These are phyloP conservation scores for Perca fluviatilis DNA, from an alignment of 2,113 vertebrate species.

Conservation along the genomic window DNA sequence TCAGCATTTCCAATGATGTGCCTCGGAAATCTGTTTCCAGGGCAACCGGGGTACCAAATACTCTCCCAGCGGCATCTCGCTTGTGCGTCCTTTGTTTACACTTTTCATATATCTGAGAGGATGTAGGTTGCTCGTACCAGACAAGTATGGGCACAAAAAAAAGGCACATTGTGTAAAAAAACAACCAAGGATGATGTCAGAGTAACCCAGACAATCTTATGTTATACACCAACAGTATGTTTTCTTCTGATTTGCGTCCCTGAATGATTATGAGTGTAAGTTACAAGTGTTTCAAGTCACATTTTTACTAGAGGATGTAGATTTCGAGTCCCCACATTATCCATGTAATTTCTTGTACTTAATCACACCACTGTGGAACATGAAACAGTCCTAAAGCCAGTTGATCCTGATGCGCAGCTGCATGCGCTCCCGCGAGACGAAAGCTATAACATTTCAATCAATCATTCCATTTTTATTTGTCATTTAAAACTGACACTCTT, in stretches of 20 bases:
- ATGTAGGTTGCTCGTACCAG: conserved; percentile 49
- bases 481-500: conserved; percentile 28
- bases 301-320: background rate
- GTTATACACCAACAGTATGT: conserved; percentile 4
- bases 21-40: conserved; percentile 87
- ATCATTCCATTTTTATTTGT: too few species aligned
- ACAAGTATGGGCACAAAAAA: conserved; percentile 18
- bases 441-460: background rate
- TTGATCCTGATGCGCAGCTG: conserved; percentile 47
- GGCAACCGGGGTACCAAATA: conserved; percentile 85
- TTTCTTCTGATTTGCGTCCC: background rate
- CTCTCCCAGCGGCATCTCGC: conserved; percentile 75
- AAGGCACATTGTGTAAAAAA: conserved; percentile 15
- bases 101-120: conserved; percentile 63
- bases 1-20: conserved; percentile 83
- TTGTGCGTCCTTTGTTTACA: conserved; percentile 81
- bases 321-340: background rate
- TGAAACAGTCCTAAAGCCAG: background rate
- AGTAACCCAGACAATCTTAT: conserved; percentile 11
- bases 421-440: conserved; percentile 21
- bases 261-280: background rate
- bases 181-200: conserved; percentile 34
- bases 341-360: background rate
- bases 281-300: background rate
- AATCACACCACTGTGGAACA: conserved; percentile 17